phyloP scores from a whole-genome alignment of 35 echinoderm and acorn worm species.

The Diadema setosum region DNA sequence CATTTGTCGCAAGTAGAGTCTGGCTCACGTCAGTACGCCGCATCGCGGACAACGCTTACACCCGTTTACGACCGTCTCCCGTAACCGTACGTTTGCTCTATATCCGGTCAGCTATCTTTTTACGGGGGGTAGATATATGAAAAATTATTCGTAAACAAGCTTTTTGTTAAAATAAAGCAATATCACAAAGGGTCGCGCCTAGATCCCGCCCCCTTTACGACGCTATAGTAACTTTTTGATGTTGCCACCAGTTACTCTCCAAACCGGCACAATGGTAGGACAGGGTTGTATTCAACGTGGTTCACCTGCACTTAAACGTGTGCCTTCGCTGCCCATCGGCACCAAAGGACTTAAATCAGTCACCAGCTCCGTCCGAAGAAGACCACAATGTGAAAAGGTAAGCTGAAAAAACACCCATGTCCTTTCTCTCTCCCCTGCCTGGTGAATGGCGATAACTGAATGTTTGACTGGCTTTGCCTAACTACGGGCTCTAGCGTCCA shows the following conservation, averaged over 20 bases:
- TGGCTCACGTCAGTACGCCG: constrained; percentile 6
- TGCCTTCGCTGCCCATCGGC: not conserved
- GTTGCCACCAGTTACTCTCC: not conserved
- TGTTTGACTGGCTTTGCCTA: no score
- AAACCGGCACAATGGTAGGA: constrained; percentile 3
- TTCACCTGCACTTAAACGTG: not conserved
- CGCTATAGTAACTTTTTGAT: constrained; percentile 19
- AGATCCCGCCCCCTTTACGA: constrained; percentile 12
- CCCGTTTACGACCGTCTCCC: not conserved
- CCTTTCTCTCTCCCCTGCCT: no score
- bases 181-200: not conserved
- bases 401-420: no score
- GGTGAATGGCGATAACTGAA: no score
- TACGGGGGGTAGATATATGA: not conserved
- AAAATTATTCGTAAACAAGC: constrained; percentile 22
- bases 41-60: not conserved
- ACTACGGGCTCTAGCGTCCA: no score
- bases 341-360: not conserved
- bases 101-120: constrained; percentile 15
- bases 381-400: not conserved
- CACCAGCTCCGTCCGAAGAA: not conserved
- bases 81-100: not conserved
- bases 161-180: not conserved
- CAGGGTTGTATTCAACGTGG: not conserved
- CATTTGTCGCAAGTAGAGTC: constrained; percentile 7